phyloP scores from a whole-genome alignment of 2,888 invertebrate species.

The Machimus rusticus region DNA sequence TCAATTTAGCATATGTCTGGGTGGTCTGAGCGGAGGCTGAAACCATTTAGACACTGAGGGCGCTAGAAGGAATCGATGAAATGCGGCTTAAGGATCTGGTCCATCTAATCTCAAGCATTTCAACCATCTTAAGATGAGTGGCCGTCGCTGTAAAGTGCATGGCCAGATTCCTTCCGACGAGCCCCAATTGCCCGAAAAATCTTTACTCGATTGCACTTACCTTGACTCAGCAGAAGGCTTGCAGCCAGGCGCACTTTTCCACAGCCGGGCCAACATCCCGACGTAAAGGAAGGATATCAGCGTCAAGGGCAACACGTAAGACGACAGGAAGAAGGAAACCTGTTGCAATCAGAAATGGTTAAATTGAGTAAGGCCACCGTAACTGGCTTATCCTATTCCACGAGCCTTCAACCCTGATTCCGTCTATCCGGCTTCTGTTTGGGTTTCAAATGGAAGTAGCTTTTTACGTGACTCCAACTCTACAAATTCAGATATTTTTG shows the following conservation, averaged over 20 bases:
- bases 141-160: background rate
- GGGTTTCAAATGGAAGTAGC: background rate
- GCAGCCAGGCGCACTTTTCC: slow-evolving; percentile 82
- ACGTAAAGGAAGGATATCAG: slow-evolving; percentile 88
- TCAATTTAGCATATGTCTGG: background rate
- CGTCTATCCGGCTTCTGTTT: background rate
- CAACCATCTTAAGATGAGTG: background rate
- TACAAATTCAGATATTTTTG: background rate
- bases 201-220: slow-evolving; percentile 52
- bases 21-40: background rate
- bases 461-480: background rate
- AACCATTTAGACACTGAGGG: background rate
- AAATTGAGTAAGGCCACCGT: background rate
- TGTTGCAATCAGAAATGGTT: slow-evolving; percentile 60
- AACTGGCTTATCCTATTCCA: background rate
- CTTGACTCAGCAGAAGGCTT: slow-evolving; percentile 77
- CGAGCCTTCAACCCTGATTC: background rate
- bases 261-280: slow-evolving; percentile 86
- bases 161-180: background rate
- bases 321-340: slow-evolving; percentile 85
- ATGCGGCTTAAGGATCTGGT: background rate
- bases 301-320: slow-evolving; percentile 86
- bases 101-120: background rate
- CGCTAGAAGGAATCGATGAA: background rate
- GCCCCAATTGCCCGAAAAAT: background rate